Percentiles rank a stretch among this genome's conserved stretches.
phyloP scores from a whole-genome alignment of 2,888 invertebrate genomes.

The Eupithecia inturbata region DNA sequence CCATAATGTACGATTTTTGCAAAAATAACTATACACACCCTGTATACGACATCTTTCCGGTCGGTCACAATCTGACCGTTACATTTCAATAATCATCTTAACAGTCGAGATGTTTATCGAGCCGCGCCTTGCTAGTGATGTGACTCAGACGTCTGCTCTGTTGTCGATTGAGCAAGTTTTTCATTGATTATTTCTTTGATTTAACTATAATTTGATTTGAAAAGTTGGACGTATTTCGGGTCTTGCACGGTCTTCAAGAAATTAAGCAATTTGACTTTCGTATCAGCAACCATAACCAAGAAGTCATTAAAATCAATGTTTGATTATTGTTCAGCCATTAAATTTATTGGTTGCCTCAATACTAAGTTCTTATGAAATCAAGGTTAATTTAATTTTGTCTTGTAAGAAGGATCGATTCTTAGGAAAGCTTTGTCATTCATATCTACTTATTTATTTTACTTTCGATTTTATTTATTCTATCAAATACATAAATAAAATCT shows the following conservation, averaged over 20 bases:
- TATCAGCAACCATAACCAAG: too few relatives aligned
- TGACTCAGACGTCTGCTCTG: neutral
- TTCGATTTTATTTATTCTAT: neutral
- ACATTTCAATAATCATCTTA: slow-evolving; percentile 85
- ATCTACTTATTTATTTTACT: too few relatives aligned
- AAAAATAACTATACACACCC: slow-evolving; percentile 45
- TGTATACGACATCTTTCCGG: slow-evolving; percentile 71
- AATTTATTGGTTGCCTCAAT: too few relatives aligned
- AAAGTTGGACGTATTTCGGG: too few relatives aligned
- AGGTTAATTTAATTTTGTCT: too few relatives aligned
- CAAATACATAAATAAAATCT: too few relatives aligned
- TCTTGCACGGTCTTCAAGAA: too few relatives aligned
- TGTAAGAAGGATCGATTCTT: neutral
- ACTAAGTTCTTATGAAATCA: neutral
- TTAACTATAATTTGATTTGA: neutral
- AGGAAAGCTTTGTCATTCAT: neutral
- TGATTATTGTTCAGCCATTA: too few relatives aligned
- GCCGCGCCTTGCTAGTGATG: slow-evolving; percentile 75
- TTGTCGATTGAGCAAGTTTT: neutral
- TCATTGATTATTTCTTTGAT: neutral
- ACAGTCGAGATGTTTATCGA: slow-evolving; percentile 80
- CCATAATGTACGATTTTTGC: neutral
- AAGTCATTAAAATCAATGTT: too few relatives aligned
- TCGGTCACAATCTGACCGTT: slow-evolving; percentile 84
- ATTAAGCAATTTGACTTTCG: too few relatives aligned